Evolutionary conservation across 2,797 vertebrate species (phyloP), one percentile per base, ranked within the genome.

Genomic region (Pterois miles): DNA sequence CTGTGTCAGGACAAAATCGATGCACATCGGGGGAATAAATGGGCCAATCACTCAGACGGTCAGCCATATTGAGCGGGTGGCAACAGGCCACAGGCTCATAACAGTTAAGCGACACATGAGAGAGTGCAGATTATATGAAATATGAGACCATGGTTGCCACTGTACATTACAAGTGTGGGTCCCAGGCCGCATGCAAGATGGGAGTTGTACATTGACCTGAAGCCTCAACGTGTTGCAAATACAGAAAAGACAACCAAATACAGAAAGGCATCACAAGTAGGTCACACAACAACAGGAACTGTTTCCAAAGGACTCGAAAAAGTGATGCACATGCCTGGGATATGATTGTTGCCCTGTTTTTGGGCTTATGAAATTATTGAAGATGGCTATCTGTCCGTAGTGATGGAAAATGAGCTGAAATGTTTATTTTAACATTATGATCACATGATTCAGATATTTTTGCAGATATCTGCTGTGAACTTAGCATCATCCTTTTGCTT

Each of bases 21-120:
- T 93, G 80, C 74, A 88, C 90, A 92, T 89, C 59, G 48, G 59
- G 64, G 74, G 82, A 85, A 91, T 89, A 90, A 90, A 92, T 89
- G 88, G 82, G 65, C 85, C 81, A 91, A 91, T 94, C 89, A 88
- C 78, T 93, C 86, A 88, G 87, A 85, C 13, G 46, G 87, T 88
- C 82, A 78, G 88, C 67, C 84, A 86, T 89, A 89, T 87, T 88
- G 90, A 91, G 76, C 48, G 40, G 58, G 78, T 81, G 86, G 87
- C 82, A 91, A 85, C 77, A 80, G 77, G 81, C 88, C 86, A 88
- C 53, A 27, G 70, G 62, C 79, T 89, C 78, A 87, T 87, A 87
- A 88, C 82, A 82, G 76, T 87, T 85, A 88, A 79, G 78, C 88
- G 78, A 87, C 70, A 86, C 78, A 90, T 70, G 81, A 88, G 85